These are phyloP conservation scores for Nibea coibor DNA, from an alignment of 2,113 vertebrate genomes.

Conservation along the genomic window DNA sequence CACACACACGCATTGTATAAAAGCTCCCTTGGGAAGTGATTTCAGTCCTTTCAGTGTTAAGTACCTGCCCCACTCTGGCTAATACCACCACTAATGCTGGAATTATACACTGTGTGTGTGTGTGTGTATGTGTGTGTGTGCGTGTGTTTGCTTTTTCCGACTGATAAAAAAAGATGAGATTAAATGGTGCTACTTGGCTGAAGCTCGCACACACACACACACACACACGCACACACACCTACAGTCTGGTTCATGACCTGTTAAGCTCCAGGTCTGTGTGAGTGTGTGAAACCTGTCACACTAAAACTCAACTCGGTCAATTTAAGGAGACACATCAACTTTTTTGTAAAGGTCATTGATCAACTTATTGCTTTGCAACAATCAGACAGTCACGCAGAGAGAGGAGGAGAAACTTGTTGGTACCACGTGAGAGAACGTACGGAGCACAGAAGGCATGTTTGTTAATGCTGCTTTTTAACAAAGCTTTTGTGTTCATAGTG, in stretches of 20 bases:
- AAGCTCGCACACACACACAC: conserved; percentile 39
- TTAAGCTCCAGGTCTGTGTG: conserved; percentile 47
- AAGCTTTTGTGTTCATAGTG: too few relatives aligned
- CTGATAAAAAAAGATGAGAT: conserved; percentile 68
- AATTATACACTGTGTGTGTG: conserved; percentile 62
- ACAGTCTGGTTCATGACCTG: conserved; percentile 47
- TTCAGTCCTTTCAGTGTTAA: conserved; percentile 81
- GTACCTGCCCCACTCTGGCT: conserved; percentile 79
- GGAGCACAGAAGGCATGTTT: too few relatives aligned
- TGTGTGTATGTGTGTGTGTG: conserved; percentile 48
- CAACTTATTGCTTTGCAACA: conserved; percentile 13
- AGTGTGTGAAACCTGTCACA: conserved; percentile 23
- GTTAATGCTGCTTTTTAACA: too few relatives aligned
- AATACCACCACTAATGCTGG: conserved; percentile 76
- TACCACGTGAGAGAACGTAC: too few relatives aligned
- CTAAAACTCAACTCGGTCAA: conserved; percentile 42
- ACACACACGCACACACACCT: conserved; percentile 5
- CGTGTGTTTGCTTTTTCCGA: conserved; percentile 17
- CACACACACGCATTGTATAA: conserved; percentile 64
- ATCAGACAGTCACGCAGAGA: neutral
- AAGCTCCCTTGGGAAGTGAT: conserved; percentile 81
- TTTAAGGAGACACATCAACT: conserved; percentile 33
- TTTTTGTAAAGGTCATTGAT: conserved; percentile 34
- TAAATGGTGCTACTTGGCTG: conserved; percentile 52
- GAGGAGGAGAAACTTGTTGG: too few relatives aligned